Conservation (phyloP, 2,888 invertebrate genomes). For the Ophioninae sp. region DNA sequence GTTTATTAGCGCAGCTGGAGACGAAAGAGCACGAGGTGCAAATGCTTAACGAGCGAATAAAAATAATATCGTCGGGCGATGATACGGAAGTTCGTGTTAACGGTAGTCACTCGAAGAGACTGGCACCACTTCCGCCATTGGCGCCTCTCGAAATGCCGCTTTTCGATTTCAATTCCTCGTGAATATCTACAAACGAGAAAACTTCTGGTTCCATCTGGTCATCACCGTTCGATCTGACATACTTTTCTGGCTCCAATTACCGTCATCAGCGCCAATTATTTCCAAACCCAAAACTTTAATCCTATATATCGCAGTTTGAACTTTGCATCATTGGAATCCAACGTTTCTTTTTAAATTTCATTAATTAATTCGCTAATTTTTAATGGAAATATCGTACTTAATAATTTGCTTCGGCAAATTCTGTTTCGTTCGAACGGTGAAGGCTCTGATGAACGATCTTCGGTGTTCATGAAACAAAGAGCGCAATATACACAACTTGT, state of each 20-base stretch:
- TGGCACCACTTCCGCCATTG: constrained; percentile 81
- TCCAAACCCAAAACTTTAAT: too few relatives aligned
- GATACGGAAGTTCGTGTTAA: constrained; percentile 70
- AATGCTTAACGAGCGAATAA: constrained; percentile 83
- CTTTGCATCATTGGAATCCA: neutral
- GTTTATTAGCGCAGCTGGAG: constrained; percentile 85
- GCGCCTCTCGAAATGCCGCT: constrained; percentile 85
- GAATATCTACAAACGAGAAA: constrained; percentile 26
- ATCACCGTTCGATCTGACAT: neutral
- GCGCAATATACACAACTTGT: neutral
- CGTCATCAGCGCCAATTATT: too few relatives aligned
- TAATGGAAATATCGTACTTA: too few relatives aligned
- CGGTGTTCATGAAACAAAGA: neutral
- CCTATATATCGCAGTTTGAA: neutral
- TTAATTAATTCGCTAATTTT: neutral
- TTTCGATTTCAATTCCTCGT: constrained; percentile 82
- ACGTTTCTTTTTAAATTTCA: neutral
- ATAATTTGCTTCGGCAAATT: too few relatives aligned
- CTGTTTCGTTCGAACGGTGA: constrained; percentile 10
- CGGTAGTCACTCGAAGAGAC: constrained; percentile 73
- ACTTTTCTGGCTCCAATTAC: neutral
- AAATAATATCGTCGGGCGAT: constrained; percentile 68
- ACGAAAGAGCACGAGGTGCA: constrained; percentile 86
- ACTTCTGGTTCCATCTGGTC: constrained; percentile 12
- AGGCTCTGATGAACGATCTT: neutral